Conservation (phyloP, 2,113 vertebrate genomes). For the Neopipo cinnamomea region DNA sequence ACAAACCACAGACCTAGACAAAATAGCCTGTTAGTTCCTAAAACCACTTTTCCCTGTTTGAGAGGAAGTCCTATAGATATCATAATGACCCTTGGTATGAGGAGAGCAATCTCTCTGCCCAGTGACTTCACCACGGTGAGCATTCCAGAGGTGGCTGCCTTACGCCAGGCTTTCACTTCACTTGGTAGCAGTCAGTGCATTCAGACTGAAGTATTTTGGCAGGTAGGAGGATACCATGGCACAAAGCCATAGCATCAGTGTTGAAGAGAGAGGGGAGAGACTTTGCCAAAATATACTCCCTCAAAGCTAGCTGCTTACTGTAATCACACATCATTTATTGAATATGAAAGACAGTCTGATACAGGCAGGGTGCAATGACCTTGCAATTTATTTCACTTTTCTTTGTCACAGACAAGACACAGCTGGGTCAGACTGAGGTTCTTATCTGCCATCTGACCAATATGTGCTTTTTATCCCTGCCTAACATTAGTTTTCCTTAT, state of each 20-base stretch:
- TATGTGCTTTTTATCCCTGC: background rate
- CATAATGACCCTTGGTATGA: background rate
- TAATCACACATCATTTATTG: conserved; percentile 81
- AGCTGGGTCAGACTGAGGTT: conserved; percentile 62
- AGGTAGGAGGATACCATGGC: conserved; percentile 64
- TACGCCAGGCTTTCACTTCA: background rate
- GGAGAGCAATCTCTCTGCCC: background rate
- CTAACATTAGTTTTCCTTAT: conserved; percentile 29
- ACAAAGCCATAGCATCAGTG: conserved; percentile 40
- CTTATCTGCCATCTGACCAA: conserved; percentile 56
- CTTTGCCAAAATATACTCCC: conserved; percentile 68
- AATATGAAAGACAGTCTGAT: conserved; percentile 72
- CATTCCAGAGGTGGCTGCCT: conserved; percentile 4
- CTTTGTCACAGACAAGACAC: conserved; percentile 51
- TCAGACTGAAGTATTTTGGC: conserved; percentile 39
- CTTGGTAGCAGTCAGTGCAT: conserved; percentile 3
- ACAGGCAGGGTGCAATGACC: conserved; percentile 57
- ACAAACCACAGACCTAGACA: background rate
- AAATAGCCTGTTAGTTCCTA: background rate
- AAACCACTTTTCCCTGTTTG: background rate
- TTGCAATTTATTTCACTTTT: conserved; percentile 77
- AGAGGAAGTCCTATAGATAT: background rate
- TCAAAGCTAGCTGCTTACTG: conserved; percentile 57
- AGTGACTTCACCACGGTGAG: background rate
- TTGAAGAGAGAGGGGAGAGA: background rate